Conservation (phyloP, 2,113 vertebrate genomes). For the Esox niger region DNA sequence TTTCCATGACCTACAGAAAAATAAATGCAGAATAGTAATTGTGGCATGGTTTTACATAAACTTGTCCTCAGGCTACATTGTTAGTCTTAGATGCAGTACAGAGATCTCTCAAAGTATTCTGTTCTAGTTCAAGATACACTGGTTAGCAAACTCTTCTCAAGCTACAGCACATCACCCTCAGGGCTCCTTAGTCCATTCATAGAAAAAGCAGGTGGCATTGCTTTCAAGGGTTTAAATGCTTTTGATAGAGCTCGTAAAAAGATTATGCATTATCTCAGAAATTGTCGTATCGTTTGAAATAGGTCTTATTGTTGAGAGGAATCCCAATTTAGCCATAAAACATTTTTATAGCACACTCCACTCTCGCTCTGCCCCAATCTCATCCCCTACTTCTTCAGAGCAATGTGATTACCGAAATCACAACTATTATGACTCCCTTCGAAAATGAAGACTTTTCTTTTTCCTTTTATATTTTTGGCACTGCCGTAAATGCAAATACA, state of each 20-base stretch:
- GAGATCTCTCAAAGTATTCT: slow-evolving; percentile 31
- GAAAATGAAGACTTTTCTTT: slow-evolving; percentile 44
- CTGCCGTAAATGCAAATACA: slow-evolving; percentile 41
- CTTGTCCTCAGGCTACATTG: slow-evolving; percentile 29
- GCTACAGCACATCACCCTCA: slow-evolving; percentile 7
- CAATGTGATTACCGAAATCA: slow-evolving; percentile 57
- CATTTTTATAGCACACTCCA: slow-evolving; percentile 48
- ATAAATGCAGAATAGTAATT: slow-evolving; percentile 45
- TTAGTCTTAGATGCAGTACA: slow-evolving; percentile 26
- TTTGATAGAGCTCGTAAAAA: slow-evolving; percentile 36
- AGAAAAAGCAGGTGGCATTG: neutral
- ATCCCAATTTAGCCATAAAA: slow-evolving; percentile 48
- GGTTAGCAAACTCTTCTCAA: slow-evolving; percentile 17
- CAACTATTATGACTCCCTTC: slow-evolving; percentile 54
- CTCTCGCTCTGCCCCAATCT: slow-evolving; percentile 3
- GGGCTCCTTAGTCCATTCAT: neutral
- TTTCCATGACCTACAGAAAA: slow-evolving; percentile 49
- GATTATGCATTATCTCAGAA: slow-evolving; percentile 42
- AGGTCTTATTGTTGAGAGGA: slow-evolving; percentile 33
- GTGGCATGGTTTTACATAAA: slow-evolving; percentile 50
- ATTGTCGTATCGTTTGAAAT: slow-evolving; percentile 39
- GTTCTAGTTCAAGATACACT: slow-evolving; percentile 31
- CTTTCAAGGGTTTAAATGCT: slow-evolving; percentile 7
- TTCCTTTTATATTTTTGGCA: slow-evolving; percentile 45
- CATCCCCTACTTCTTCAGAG: slow-evolving; percentile 32